Base-by-base conservation (phyloP, 2,888 invertebrate species). In the Tenthredo amoena region DNA sequence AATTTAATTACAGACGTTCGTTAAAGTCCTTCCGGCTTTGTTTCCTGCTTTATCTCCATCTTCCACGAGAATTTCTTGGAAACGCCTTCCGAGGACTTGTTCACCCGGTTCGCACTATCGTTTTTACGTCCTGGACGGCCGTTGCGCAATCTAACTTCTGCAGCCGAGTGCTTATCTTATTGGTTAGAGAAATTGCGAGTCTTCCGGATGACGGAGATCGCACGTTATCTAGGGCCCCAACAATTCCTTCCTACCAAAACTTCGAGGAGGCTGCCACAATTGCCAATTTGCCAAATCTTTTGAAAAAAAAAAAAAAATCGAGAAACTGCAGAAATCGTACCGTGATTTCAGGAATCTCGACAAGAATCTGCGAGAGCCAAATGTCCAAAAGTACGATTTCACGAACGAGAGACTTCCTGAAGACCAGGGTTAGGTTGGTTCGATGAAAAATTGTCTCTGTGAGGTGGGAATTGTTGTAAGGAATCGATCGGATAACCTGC, bases 1-100 rank as follows among this genome's bases (percentile, higher is more conserved):
- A 81, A 81, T 81, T 81, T 81, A 81, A 81, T 81, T 81, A 81
- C 81, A 62, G 81, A 37, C 62, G 37, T 81, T 81, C 81, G 81
- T 81, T 81, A 81, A 62, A 81, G 81, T 62, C 62, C 62, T 81
- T 81, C 81, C 81, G 81, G 81, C 62, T 62, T 81, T 81, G 81
- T 81, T 81, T 81, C 81, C 81, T 81, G 81, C 81, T 62, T 81
- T 81, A 81, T 81, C 81, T 81, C 58, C 58, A 81, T 81, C 81
- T 81, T 37, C 21, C 40, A n/a, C 34, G n/a, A 77, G 40, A 50
- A 77, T 77, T 77, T 50, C 77, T 77, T 55, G 47, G 55, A 9
- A 55, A 77, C 50, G 47, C 50, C 50, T 77, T 77, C 72, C 77
- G 43, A 81, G 81, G 62, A 81, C 62, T 81, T 40, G 81, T 62